Conservation (phyloP, 1,140 invertebrate species). For the Zophobas atratus region DNA sequence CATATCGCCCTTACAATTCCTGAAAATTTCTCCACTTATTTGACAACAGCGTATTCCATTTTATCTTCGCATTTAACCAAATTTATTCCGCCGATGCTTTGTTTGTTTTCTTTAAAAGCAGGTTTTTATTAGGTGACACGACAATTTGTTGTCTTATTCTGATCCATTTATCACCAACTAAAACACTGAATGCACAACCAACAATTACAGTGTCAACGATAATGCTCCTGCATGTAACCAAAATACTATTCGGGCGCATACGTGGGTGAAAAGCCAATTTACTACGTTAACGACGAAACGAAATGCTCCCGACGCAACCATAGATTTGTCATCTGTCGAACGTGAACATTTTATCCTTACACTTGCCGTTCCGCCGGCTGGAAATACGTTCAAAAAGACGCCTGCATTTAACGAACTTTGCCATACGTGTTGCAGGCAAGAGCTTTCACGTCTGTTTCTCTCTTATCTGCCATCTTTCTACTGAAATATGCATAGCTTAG, state of each 20-base stretch:
- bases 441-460: too few relatives aligned
- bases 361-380: too few relatives aligned
- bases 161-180: constrained; percentile 24
- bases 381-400: too few relatives aligned
- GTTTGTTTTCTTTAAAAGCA: constrained; percentile 1
- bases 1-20: constrained; percentile 14
- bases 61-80: constrained; percentile 32
- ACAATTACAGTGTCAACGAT: constrained; percentile 22
- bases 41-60: constrained; percentile 27
- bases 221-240: constrained; percentile 8
- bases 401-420: too few relatives aligned
- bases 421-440: too few relatives aligned
- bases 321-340: too few relatives aligned
- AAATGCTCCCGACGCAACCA: not conserved
- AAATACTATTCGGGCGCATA: constrained; percentile 4
- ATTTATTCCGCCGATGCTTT: constrained; percentile 3
- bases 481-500: too few relatives aligned
- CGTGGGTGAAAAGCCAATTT: constrained; percentile 7
- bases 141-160: constrained; percentile 18
- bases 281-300: not conserved
- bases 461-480: too few relatives aligned
- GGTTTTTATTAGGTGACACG: constrained; percentile 12
- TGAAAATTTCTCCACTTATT: constrained; percentile 34
- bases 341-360: too few relatives aligned
- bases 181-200: constrained; percentile 21